Evolutionary conservation across 2,113 vertebrate species (phyloP), one percentile per base, ranked within the genome.

Genomic region (Lota lota): DNA sequence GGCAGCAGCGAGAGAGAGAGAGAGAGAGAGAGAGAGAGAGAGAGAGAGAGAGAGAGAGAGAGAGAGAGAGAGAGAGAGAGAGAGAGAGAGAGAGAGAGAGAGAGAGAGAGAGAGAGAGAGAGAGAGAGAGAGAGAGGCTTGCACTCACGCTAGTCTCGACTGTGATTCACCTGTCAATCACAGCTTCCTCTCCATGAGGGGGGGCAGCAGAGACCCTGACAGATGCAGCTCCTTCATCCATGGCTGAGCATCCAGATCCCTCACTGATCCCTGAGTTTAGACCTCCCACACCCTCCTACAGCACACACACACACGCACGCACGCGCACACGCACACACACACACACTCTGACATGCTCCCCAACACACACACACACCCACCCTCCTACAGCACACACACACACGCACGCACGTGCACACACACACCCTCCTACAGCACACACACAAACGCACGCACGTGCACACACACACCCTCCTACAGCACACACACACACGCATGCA

Each of bases 81-180:
- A 47, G 40, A 47, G 40, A 47, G 40, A 47, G 40, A 47, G 1
- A 47, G 40, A 47, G 10, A 47, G 40, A 47, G 10, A 47, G 40
- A 47, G 10, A 47, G 40, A 47, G 10, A 47, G 40, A 47, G 10
- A 47, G 40, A 47, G 10, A 47, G 40, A 47, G 12, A 47, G 40
- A 47, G 40, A 47, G 40, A 47, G 12, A 47, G 8, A 47, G 12
- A 47, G 40, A 47, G 40, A 47, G 40, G 10, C 3, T 59, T 19
- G 57, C n/a, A 20, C 18, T n/a, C n/a, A 8, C n/a, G 21, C 59
- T 59, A 69, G 65, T 73, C 64, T 67, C 72, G 21, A 28, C 70
- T 61, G 64, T 64, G 62, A 75, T 78, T 72, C 79, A 69, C 72
- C 78, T 87, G 89, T 82, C 85, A 83, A 73, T 88, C 82, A 87